Evolutionary conservation across 2,113 vertebrate species (phyloP).

Genomic region (Origma solitaria): DNA sequence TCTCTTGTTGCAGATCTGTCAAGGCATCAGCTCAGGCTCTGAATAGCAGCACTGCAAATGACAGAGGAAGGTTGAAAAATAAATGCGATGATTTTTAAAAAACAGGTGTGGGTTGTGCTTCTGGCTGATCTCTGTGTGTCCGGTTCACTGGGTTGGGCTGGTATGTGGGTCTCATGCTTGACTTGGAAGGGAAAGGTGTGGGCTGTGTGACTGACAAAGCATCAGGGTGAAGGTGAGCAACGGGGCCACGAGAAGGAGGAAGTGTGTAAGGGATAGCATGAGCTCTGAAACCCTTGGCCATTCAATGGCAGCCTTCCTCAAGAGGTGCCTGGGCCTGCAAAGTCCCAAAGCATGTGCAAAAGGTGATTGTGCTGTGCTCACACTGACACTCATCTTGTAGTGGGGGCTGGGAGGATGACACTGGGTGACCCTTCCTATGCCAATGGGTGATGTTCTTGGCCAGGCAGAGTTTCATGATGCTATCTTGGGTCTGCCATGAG

Average conservation of each 20-base stretch:
- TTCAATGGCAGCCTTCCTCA: neutral
- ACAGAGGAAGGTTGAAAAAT: neutral
- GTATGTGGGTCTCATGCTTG: accelerated
- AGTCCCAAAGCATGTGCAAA: neutral
- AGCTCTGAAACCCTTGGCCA: neutral
- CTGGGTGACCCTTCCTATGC: neutral
- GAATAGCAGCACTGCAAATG: neutral
- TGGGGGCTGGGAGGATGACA: neutral
- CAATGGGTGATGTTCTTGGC: neutral
- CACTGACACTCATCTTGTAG: neutral
- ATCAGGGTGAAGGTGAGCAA: neutral
- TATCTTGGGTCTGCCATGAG: neutral
- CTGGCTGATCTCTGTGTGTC: neutral
- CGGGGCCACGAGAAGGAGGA: neutral
- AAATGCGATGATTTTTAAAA: neutral
- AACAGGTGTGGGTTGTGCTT: neutral
- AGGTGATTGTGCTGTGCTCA: neutral
- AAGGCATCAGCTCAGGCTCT: neutral
- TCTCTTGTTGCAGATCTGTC: neutral
- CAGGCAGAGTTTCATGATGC: neutral
- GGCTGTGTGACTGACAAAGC: neutral
- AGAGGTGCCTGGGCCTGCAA: neutral
- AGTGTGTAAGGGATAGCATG: neutral
- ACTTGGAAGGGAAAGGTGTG: neutral
- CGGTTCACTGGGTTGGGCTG: neutral